phyloP scores from a whole-genome alignment of 2,113 vertebrate genomes.

The rabbit (Oryctolagus cuniculus) region DNA sequence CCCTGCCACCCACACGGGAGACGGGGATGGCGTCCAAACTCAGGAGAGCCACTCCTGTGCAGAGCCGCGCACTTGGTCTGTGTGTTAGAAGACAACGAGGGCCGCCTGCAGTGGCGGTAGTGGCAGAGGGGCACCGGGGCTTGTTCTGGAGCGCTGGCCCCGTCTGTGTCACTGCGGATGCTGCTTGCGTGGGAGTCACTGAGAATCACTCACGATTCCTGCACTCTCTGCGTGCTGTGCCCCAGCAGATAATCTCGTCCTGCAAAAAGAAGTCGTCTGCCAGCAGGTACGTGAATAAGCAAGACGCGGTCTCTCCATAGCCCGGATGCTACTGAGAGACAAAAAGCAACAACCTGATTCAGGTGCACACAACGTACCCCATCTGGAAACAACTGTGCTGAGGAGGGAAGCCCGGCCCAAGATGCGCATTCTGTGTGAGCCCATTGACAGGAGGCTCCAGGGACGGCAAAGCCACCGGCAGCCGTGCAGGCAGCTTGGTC shows the following conservation, averaged over 20 bases:
- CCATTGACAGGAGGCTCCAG: neutral
- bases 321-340: neutral
- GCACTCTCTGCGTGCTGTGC: fast-evolving
- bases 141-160: neutral
- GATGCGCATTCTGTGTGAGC: constrained; percentile 33
- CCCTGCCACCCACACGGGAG: too few relatives aligned
- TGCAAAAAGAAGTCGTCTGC: neutral
- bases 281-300: neutral
- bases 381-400: neutral
- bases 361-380: neutral
- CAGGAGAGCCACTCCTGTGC: fast-evolving
- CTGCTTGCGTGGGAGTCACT: fast-evolving
- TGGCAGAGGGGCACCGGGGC: neutral
- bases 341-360: neutral
- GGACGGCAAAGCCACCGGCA: too few relatives aligned
- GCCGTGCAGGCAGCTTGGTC: neutral
- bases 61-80: neutral
- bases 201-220: neutral
- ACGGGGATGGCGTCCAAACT: too few relatives aligned
- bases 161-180: fast-evolving
- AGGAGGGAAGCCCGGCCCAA: constrained; percentile 50
- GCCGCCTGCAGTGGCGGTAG: fast-evolving
- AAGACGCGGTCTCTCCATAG: fast-evolving
- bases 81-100: neutral
- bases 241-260: fast-evolving